A percentile compares a stretch with the other conserved stretches of the same genome.
Conservation (phyloP, 2,113 vertebrate species). For the human region GRCh38 chr16:27817001-27817500, state of each 20-base stretch:
- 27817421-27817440: fast-evolving
- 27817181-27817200: neutral
- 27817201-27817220: neutral
- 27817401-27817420: neutral
- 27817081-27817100: neutral
- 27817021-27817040: neutral
- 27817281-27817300: neutral
- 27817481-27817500: neutral
- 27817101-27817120: neutral
- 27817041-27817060: neutral
- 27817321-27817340: fast-evolving
- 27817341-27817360: neutral
- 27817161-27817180: neutral
- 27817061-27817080: neutral
- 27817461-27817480: neutral
- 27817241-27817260: neutral
- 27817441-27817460: neutral
- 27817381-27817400: neutral
- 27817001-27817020: neutral
- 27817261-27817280: neutral
- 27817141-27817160: neutral
- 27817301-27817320: fast-evolving
- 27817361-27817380: neutral
- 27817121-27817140: fast-evolving
- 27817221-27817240: neutral